Evolutionary conservation across 2,888 invertebrate genomes (phyloP).

Genomic region (Cosmia pyralina): DNA sequence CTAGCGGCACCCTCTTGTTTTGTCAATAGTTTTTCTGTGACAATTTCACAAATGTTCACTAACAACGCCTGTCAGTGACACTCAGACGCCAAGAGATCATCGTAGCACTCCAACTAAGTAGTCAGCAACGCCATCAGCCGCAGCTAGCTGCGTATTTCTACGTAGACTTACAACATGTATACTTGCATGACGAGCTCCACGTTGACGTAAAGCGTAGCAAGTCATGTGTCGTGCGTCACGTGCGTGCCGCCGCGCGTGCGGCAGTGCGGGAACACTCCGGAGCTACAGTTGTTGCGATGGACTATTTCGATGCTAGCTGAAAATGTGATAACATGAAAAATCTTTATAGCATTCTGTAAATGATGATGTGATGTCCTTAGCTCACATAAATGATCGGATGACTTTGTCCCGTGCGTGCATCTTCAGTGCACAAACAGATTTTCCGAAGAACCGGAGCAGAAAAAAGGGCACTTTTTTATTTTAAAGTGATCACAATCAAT

Average conservation of each 20-base stretch:
- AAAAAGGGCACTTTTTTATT: neutral
- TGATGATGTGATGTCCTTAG: neutral
- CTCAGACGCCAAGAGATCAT: no score
- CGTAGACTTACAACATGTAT: neutral
- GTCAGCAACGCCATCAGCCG: neutral
- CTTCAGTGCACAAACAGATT: neutral
- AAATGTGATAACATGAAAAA: neutral
- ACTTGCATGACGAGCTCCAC: neutral
- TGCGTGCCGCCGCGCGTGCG: constrained; percentile 38
- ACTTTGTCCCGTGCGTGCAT: no score
- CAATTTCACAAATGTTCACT: no score
- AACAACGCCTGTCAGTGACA: no score
- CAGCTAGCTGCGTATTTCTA: neutral
- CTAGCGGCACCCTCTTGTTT: no score
- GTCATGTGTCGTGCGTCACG: constrained; percentile 39
- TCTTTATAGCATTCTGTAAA: neutral
- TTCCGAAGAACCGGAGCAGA: neutral
- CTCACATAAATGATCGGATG: neutral
- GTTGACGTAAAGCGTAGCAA: constrained; percentile 29
- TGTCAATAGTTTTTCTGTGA: no score
- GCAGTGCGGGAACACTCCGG: constrained; percentile 4
- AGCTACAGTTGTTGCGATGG: neutral
- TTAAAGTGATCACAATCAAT: neutral
- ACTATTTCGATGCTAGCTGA: neutral
- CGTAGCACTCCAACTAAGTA: no score